These are phyloP conservation scores for Agonopterix arenella DNA, from an alignment of 2,888 invertebrate species.

Conservation along the genomic window DNA sequence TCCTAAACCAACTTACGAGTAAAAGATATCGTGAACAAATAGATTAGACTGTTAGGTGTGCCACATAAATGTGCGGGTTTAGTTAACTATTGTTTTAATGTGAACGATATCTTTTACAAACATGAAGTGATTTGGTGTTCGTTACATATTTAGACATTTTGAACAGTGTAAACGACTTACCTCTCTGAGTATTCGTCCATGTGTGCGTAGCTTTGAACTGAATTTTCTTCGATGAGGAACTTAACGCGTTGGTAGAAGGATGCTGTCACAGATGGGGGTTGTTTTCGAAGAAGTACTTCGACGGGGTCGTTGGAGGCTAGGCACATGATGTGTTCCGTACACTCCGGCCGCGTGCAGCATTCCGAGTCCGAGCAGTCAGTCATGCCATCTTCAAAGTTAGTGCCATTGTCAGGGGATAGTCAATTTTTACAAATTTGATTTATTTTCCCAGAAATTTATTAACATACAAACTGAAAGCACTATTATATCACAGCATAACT, in stretches of 20 bases:
- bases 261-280: slow-evolving; percentile 96
- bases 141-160: slow-evolving; percentile 27
- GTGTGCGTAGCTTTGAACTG: slow-evolving; percentile 98
- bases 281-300: slow-evolving; percentile 96
- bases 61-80: background rate
- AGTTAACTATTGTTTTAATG: slow-evolving; percentile 2
- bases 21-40: slow-evolving; percentile 61
- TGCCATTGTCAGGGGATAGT: slow-evolving; percentile 40
- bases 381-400: slow-evolving; percentile 90
- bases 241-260: slow-evolving; percentile 98
- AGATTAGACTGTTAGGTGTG: background rate
- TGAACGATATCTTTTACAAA: slow-evolving; percentile 57
- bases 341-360: slow-evolving; percentile 93
- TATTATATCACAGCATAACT: background rate
- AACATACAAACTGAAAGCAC: slow-evolving; percentile 1
- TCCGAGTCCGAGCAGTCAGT: slow-evolving; percentile 99
- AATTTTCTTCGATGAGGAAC: slow-evolving; percentile 98
- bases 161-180: slow-evolving; percentile 79
- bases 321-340: slow-evolving; percentile 95
- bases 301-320: slow-evolving; percentile 97
- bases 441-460: background rate
- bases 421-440: slow-evolving; percentile 11
- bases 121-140: slow-evolving; percentile 64
- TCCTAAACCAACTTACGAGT: slow-evolving; percentile 50
- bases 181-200: slow-evolving; percentile 98